Evolutionary conservation across 2,888 invertebrate species (phyloP).

Genomic region (Andrena bicolor): DNA sequence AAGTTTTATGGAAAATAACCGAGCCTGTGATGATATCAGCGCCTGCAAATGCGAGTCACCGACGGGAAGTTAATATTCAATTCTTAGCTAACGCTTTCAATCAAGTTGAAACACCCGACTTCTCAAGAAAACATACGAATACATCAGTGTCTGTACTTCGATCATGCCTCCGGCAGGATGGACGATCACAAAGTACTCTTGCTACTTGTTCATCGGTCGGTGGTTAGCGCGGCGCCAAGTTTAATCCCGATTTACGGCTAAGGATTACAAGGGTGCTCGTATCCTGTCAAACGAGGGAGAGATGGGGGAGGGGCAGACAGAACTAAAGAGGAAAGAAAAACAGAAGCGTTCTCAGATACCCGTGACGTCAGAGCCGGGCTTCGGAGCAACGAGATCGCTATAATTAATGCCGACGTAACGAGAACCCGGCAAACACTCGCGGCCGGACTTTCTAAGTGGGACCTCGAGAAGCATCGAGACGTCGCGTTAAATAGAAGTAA

Average conservation of each 20-base stretch:
- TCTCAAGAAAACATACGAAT: not conserved
- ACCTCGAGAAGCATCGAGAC: conserved; percentile 20
- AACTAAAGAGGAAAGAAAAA: not conserved
- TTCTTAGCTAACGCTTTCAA: not conserved
- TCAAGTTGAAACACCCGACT: not conserved
- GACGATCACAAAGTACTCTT: conserved; percentile 32
- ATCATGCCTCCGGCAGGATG: conserved; percentile 3
- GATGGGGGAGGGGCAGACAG: conserved; percentile 12
- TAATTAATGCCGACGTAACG: conserved; percentile 69
- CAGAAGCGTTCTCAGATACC: conserved; percentile 14
- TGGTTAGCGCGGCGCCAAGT: conserved; percentile 67
- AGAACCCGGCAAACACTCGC: conserved; percentile 45
- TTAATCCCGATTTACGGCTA: conserved; percentile 79
- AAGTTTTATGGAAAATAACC: too few relatives aligned
- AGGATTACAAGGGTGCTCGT: conserved; percentile 73
- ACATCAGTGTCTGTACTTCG: not conserved
- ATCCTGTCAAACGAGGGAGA: conserved; percentile 50
- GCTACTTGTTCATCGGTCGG: conserved; percentile 53
- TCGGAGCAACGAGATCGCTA: conserved; percentile 56
- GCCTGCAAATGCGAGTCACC: conserved; percentile 4
- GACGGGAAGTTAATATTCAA: too few relatives aligned
- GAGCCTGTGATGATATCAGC: not conserved
- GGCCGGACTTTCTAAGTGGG: conserved; percentile 31
- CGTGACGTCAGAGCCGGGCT: conserved; percentile 21
- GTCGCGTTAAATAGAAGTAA: conserved; percentile 42